phyloP scores from a whole-genome alignment of 2,797 vertebrate species.

The Sebastiscus albofasciatus region DNA sequence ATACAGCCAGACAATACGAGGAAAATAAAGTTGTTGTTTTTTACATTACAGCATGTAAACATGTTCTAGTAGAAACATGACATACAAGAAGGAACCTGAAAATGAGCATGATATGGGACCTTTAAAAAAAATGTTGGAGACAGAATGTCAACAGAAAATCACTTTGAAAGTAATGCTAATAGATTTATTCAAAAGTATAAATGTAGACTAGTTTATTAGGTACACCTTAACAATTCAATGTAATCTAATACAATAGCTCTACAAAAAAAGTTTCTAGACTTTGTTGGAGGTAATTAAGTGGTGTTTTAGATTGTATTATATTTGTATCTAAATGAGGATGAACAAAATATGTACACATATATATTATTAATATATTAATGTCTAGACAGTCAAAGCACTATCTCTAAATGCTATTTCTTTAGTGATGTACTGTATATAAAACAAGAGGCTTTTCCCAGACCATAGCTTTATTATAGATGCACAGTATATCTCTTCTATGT shows the following conservation, averaged over 20 bases:
- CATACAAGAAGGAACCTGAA: too few species aligned
- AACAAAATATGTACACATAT: not conserved
- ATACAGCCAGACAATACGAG: too few species aligned
- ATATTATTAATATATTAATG: not conserved
- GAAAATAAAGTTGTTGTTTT: too few species aligned
- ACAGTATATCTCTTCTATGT: slow-evolving; percentile 40
- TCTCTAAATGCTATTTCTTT: not conserved
- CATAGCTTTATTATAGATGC: slow-evolving; percentile 66
- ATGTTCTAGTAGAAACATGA: too few species aligned
- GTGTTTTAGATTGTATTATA: not conserved
- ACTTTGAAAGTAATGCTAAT: not conserved
- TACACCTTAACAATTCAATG: not conserved
- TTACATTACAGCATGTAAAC: too few species aligned
- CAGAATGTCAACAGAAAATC: not conserved
- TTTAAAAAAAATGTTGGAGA: too few species aligned
- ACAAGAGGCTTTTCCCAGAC: slow-evolving; percentile 16
- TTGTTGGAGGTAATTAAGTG: not conserved
- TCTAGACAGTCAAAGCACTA: not conserved
- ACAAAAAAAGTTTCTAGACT: not conserved
- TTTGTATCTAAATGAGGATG: not conserved
- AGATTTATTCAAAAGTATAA: not conserved
- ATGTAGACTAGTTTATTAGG: not conserved
- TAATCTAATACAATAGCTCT: not conserved
- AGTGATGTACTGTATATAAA: slow-evolving; percentile 7
- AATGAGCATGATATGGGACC: too few species aligned